Percentiles rank a stretch among this genome's conserved stretches.
These are phyloP conservation scores for Diplazon laetatorius DNA, from an alignment of 2,888 invertebrate species.

Conservation along the genomic window DNA sequence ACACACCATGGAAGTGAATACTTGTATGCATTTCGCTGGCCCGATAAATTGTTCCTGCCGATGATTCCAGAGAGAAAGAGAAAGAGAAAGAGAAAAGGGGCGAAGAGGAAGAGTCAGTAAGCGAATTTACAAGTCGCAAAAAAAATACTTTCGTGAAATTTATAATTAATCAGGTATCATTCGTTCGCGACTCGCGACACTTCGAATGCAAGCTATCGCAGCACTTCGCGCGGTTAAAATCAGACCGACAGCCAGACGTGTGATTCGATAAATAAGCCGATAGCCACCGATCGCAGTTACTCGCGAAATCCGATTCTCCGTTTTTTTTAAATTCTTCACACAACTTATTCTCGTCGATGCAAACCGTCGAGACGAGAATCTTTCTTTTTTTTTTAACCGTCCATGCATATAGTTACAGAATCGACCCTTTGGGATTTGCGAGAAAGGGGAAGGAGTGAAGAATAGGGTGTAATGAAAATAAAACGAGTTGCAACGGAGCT, in stretches of 20 bases:
- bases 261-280: not conserved
- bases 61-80: too few species aligned
- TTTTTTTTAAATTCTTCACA: constrained; percentile 1
- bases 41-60: too few species aligned
- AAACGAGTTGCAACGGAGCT: constrained; percentile 14
- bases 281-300: not conserved
- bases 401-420: constrained; percentile 18
- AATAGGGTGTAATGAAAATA: constrained; percentile 12
- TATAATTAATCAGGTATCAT: too few species aligned
- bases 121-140: too few species aligned
- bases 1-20: too few species aligned
- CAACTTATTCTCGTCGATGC: not conserved
- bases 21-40: too few species aligned
- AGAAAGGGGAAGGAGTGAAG: constrained; percentile 6
- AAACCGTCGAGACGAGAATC: not conserved
- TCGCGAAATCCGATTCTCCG: not conserved
- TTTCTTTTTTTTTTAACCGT: not conserved
- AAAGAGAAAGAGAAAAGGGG: too few species aligned
- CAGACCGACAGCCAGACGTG: not conserved
- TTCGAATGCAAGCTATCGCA: too few species aligned
- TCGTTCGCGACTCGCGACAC: too few species aligned
- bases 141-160: too few species aligned
- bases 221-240: too few species aligned
- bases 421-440: constrained; percentile 28
- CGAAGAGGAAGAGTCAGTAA: too few species aligned